Evolutionary conservation across 1,140 invertebrate species (phyloP).

Genomic region (Periplaneta americana): DNA sequence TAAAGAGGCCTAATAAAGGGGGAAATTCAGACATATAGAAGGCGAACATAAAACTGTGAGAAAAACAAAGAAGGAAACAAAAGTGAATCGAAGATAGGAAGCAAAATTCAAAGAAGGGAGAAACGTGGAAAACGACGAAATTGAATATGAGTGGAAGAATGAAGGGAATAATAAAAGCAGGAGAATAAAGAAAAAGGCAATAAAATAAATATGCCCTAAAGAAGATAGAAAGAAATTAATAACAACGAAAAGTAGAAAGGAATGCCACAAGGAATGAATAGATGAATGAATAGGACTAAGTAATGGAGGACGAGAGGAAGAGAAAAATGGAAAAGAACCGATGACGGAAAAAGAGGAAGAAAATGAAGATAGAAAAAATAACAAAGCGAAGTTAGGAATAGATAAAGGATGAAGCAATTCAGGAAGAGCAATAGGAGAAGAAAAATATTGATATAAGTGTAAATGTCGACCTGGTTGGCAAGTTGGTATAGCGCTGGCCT

Average conservation of each 20-base stretch:
- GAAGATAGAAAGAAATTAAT: no score
- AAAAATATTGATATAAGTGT: no score
- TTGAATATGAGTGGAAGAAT: neutral
- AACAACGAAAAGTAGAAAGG: no score
- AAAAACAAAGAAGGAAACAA: neutral
- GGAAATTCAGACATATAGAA: neutral
- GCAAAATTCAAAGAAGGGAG: neutral
- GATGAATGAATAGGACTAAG: neutral
- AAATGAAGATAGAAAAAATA: neutral
- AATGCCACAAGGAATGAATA: neutral
- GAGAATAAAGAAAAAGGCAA: no score
- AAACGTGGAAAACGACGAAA: neutral
- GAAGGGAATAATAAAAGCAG: neutral
- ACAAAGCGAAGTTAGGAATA: neutral
- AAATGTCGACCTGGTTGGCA: no score
- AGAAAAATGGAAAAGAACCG: neutral
- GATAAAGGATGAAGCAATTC: neutral
- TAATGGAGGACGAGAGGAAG: neutral
- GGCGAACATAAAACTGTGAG: neutral
- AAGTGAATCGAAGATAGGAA: neutral
- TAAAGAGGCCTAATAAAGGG: neutral
- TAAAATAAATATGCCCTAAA: neutral
- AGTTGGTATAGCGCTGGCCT: no score
- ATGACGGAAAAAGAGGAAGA: neutral
- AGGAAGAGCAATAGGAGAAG: neutral